Conservation (phyloP, 2,888 invertebrate genomes). For the Pheosia gnoma region DNA sequence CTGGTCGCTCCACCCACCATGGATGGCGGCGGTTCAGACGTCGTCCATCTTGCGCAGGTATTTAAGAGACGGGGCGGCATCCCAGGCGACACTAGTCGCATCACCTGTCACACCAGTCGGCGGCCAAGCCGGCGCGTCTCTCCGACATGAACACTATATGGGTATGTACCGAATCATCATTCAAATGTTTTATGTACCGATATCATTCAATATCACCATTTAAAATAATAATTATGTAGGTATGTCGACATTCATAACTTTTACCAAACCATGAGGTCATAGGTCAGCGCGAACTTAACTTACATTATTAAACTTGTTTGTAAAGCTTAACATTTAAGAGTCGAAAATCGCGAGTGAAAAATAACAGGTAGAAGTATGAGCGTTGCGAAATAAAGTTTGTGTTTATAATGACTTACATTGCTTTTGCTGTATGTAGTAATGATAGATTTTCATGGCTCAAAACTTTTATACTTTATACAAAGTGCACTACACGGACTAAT, state of each 20-base stretch:
- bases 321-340: constrained; percentile 6
- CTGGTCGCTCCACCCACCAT: constrained; percentile 51
- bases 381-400: constrained; percentile 24
- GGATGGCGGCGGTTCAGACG: constrained; percentile 38
- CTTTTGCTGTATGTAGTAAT: background rate
- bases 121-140: constrained; percentile 30
- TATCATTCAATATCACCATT: background rate
- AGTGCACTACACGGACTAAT: too few relatives aligned
- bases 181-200: background rate
- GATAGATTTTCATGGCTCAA: background rate
- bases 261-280: constrained; percentile 1
- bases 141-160: constrained; percentile 60
- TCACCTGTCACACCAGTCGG: constrained; percentile 54
- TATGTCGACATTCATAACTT: background rate
- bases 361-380: constrained; percentile 7
- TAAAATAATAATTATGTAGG: background rate
- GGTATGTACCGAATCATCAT: constrained; percentile 58
- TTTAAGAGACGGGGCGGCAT: constrained; percentile 61
- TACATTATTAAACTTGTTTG: background rate
- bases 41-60: constrained; percentile 51
- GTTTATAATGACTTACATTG: too few relatives aligned
- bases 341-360: constrained; percentile 28
- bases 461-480: too few relatives aligned
- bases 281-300: background rate
- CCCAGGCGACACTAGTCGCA: constrained; percentile 62